A percentile compares a stretch with the other conserved stretches of the same genome.
Evolutionary conservation across 2,888 invertebrate species (phyloP).

Genomic region (Spodoptera picta): DNA sequence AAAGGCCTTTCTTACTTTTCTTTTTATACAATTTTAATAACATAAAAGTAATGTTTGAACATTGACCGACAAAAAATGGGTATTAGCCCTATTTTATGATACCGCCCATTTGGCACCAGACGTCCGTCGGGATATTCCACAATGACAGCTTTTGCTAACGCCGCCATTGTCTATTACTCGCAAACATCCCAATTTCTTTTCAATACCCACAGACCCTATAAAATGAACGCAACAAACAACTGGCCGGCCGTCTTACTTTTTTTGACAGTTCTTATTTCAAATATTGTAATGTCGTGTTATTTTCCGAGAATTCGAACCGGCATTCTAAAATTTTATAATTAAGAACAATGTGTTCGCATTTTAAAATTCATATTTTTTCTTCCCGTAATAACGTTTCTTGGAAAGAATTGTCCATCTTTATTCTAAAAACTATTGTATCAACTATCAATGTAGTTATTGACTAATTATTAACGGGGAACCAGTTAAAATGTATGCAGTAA

Average conservation of each 20-base stretch:
- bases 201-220: slow-evolving; percentile 63
- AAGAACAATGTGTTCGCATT: slow-evolving; percentile 42
- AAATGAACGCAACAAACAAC: slow-evolving; percentile 45
- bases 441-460: slow-evolving; percentile 36
- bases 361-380: slow-evolving; percentile 26
- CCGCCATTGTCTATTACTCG: slow-evolving; percentile 71
- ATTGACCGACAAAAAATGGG: slow-evolving; percentile 5
- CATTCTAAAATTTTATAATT: slow-evolving; percentile 23
- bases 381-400: slow-evolving; percentile 1
- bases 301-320: slow-evolving; percentile 50
- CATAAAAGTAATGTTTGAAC: not conserved
- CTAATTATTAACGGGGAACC: slow-evolving; percentile 28
- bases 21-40: slow-evolving; percentile 1
- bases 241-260: slow-evolving; percentile 36
- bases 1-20: not conserved
- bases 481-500: slow-evolving; percentile 33
- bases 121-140: slow-evolving; percentile 58
- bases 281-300: slow-evolving; percentile 30
- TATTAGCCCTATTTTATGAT: slow-evolving; percentile 41
- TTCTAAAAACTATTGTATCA: slow-evolving; percentile 41
- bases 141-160: slow-evolving; percentile 60
- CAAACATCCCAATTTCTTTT: slow-evolving; percentile 71
- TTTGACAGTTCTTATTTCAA: slow-evolving; percentile 24
- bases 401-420: slow-evolving; percentile 12
- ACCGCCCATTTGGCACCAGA: slow-evolving; percentile 43